Evolutionary conservation across 1,140 invertebrate genomes (phyloP).

Genomic region (Anthonomus grandis): DNA sequence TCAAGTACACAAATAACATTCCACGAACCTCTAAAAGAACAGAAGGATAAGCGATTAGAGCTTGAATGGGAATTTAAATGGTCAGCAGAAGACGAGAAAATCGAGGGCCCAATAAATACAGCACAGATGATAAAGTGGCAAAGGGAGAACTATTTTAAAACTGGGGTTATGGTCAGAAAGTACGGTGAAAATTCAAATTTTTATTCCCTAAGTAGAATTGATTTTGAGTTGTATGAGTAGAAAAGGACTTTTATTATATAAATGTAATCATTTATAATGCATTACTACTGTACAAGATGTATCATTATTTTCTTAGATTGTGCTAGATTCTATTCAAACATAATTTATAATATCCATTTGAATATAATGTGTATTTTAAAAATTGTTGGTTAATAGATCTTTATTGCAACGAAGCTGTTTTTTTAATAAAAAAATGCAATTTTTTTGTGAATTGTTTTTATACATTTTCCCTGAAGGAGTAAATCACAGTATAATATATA

Average conservation of each 20-base stretch:
- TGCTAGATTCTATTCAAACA: too few species aligned
- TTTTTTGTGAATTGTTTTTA: too few species aligned
- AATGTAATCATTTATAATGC: too few species aligned
- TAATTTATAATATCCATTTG: too few species aligned
- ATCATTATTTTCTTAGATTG: too few species aligned
- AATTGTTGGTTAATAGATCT: too few species aligned
- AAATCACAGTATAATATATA: too few species aligned
- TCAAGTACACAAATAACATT: slow-evolving; percentile 2
- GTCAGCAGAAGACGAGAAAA: slow-evolving; percentile 72
- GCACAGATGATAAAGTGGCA: slow-evolving; percentile 87
- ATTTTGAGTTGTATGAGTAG: slow-evolving; percentile 81
- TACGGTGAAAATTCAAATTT: slow-evolving; percentile 69
- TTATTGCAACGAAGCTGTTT: too few species aligned
- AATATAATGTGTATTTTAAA: too few species aligned
- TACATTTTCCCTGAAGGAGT: too few species aligned
- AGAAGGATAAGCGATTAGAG: slow-evolving; percentile 42
- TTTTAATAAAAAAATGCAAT: too few species aligned
- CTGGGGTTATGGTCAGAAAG: slow-evolving; percentile 81
- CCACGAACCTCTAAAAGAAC: background rate
- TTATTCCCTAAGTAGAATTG: slow-evolving; percentile 84
- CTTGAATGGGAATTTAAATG: slow-evolving; percentile 91
- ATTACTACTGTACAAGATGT: too few species aligned
- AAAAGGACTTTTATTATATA: background rate
- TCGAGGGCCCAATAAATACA: slow-evolving; percentile 82
- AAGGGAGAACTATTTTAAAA: slow-evolving; percentile 81